Base-by-base conservation (phyloP, 1,140 invertebrate genomes). In the Drosophila navojoa region DNA sequence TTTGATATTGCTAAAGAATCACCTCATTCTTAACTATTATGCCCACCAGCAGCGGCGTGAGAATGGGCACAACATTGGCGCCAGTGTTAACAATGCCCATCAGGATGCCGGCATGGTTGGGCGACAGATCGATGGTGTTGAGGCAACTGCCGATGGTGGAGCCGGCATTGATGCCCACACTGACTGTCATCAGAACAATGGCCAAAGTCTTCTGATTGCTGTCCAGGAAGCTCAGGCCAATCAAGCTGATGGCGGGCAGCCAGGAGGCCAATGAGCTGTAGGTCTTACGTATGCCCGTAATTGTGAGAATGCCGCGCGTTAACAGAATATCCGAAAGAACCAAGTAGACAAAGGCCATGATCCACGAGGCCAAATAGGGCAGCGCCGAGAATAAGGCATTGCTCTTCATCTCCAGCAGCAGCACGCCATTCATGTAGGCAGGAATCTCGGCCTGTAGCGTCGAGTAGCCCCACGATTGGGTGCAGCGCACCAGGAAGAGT, bases 401-500 rank as follows among this genome's bases (percentile, higher is more conserved):
- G 10, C 94, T 92, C 92, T 95, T 94, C 25, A 98, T 95, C 55
- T 98, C 93, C 76, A 96, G 96, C 54, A 95, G 92, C 0, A 99
- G 93, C 0, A 98, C 95, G 54, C 95, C 94, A 19, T 95, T 95
- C 94, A 99, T 96, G 85, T 98, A 99, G 0, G 95, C 96, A 0
- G 98, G 98, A 85, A 99, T 95, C 92, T 98, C 95, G 0, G 97
- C 98, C 50, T 99, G 93, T 35, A 99, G 93, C 4, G 96, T 98
- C 93, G 97, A 98, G 86, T 97, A 98, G 1, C 97, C 97, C 98
- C 97, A 99, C 84, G 97, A 97, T 85, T 98, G 96, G 0, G 96
- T 95, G 89, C 96, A 96, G 82, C 99, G 97, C 0, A 94, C 95
- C 0, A 97, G 91, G 29, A 97, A 94, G 6, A 98, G 93, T 0